These are phyloP conservation scores for Hippocampus guttulatus DNA, from an alignment of 2,113 vertebrate genomes.

Conservation along the genomic window DNA sequence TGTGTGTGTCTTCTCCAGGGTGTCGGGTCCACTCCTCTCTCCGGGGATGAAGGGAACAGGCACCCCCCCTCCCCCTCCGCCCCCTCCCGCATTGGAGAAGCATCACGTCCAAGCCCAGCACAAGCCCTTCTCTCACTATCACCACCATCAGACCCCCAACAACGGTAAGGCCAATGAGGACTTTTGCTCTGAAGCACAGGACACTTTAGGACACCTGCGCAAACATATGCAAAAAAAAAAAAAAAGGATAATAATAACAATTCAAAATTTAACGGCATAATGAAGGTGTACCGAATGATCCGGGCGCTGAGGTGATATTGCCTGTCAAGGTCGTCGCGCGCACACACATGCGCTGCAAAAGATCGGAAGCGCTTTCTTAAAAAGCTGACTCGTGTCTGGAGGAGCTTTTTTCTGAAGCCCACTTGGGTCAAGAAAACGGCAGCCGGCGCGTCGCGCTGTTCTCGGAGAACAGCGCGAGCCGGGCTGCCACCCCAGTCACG, in stretches of 20 bases:
- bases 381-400: constrained; percentile 13
- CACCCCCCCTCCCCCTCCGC: constrained; percentile 77
- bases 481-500: constrained; percentile 61
- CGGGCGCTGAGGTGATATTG: background rate
- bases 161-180: constrained; percentile 65
- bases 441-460: constrained; percentile 52
- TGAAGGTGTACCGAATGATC: background rate
- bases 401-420: constrained; percentile 45
- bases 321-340: too few species aligned
- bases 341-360: too few species aligned
- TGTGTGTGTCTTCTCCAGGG: constrained; percentile 67
- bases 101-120: constrained; percentile 77
- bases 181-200: background rate
- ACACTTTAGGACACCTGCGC: background rate
- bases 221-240: too few species aligned
- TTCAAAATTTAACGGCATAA: too few species aligned
- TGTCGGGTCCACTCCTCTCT: constrained; percentile 78
- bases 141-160: constrained; percentile 73
- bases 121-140: constrained; percentile 74
- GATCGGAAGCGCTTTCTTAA: too few species aligned
- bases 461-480: constrained; percentile 46
- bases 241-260: too few species aligned
- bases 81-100: constrained; percentile 80
- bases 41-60: constrained; percentile 81
- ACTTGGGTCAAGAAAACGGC: constrained; percentile 57